These are phyloP conservation scores for human DNA, from an alignment of 2,113 vertebrate genomes.

Conservation along the genomic window GRCh38 chr2:214619501-214620000, in stretches of 20 bases:
- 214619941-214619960: constrained; percentile 61
- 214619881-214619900: constrained; percentile 68
- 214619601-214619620: too few relatives aligned
- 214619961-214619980: constrained; percentile 51
- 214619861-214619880: constrained; percentile 64
- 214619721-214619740: background rate
- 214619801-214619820: constrained; percentile 40
- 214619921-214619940: constrained; percentile 59
- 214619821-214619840: constrained; percentile 34
- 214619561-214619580: too few relatives aligned
- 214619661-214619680: background rate
- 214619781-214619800: constrained; percentile 23
- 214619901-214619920: too few relatives aligned
- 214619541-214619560: too few relatives aligned
- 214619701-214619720: background rate
- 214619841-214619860: constrained; percentile 49
- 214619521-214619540: too few relatives aligned
- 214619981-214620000: constrained; percentile 61
- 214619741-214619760: background rate
- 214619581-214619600: too few relatives aligned
- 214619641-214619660: constrained; percentile 3
- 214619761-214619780: background rate
- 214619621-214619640: too few relatives aligned
- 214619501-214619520: too few relatives aligned
- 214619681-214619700: background rate